These are phyloP conservation scores for Caenorhabditis imperialis DNA, from an alignment of 2,888 invertebrate genomes.

Conservation along the genomic window DNA sequence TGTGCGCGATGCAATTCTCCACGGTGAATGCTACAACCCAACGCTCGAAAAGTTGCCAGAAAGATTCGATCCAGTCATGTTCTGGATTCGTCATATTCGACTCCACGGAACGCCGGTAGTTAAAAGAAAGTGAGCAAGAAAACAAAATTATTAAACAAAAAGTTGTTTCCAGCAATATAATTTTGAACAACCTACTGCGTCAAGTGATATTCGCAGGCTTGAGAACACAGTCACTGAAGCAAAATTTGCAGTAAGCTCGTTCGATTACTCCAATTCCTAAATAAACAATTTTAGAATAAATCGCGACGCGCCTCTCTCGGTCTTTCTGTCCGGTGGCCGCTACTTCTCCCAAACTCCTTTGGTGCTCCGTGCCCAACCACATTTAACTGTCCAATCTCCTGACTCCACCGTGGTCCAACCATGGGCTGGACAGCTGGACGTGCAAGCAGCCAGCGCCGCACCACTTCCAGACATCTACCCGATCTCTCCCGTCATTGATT, in stretches of 20 bases:
- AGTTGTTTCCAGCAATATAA: constrained; percentile 70
- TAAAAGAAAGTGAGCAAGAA: constrained; percentile 69
- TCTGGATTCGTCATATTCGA: constrained; percentile 71
- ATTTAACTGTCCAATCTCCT: constrained; percentile 68
- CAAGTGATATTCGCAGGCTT: constrained; percentile 65
- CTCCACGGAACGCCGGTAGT: constrained; percentile 74
- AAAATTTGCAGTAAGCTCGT: constrained; percentile 56
- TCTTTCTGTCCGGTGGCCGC: constrained; percentile 49
- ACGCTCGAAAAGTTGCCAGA: constrained; percentile 71
- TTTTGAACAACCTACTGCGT: constrained; percentile 73
- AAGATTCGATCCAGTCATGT: constrained; percentile 75
- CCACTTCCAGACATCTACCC: constrained; percentile 70
- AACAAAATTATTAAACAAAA: too few species aligned
- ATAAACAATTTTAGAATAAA: constrained; percentile 36
- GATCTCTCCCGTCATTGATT: constrained; percentile 73
- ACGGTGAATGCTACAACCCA: constrained; percentile 75
- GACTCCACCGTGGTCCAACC: constrained; percentile 37
- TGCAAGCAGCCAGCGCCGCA: constrained; percentile 63
- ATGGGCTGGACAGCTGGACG: constrained; percentile 61
- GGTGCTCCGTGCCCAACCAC: constrained; percentile 74
- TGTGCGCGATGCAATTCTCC: constrained; percentile 72
- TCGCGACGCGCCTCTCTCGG: constrained; percentile 68
- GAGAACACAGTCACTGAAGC: constrained; percentile 48
- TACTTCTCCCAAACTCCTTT: constrained; percentile 63
- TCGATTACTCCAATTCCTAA: neutral